Base-by-base conservation (phyloP, 2,888 invertebrate species). In the Orchesella flavescens region DNA sequence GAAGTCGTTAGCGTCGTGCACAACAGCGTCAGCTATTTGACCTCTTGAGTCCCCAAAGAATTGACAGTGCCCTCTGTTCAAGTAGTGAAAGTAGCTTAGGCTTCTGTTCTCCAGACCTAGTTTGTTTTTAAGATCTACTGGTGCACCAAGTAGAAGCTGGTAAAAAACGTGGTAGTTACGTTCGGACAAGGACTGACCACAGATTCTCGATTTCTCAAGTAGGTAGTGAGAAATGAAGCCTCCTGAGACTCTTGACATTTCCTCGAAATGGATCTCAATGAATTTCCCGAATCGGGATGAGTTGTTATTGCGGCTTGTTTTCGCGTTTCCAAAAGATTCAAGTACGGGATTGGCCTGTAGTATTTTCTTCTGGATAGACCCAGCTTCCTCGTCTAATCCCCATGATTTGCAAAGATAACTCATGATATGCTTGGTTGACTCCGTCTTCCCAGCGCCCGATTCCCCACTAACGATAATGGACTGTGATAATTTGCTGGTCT, bases 231-330 rank as follows among this genome's bases (percentile, higher is more conserved):
- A 98, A 88, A 99, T 98, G 89, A 95, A 96, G 0, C 98, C 99
- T n/a, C 99, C 98, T 17, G 96, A 96, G 1, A 97, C 96, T 49
- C 89, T 88, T 90, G 94, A 95, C 90, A 94, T 93, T 89, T 95
- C 95, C 90, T 95, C 95, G 91, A 99, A 99, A 91, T 99, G 99
- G 21, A 99, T 97, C 91, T 99, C 98, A 92, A 99, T 98, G 91
- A 99, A 99, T 91, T 99, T 99, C 86, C 99, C 99, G 91, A 99
- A 99, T 76, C 99, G 94, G 63, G 96, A 97, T 88, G 97, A 97
- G 93, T 99, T 99, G 92, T 99, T 99, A 91, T 99, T 99, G 49
- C 99, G 93, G 0, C 97, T 96, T 0, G 99, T 99, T 91, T 99
- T 99, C 0, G 98, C 98, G 91, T 98, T 98, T 69, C 98, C 98